Conservation (phyloP, 2,113 vertebrate genomes). For the Chaetodon trifascialis region DNA sequence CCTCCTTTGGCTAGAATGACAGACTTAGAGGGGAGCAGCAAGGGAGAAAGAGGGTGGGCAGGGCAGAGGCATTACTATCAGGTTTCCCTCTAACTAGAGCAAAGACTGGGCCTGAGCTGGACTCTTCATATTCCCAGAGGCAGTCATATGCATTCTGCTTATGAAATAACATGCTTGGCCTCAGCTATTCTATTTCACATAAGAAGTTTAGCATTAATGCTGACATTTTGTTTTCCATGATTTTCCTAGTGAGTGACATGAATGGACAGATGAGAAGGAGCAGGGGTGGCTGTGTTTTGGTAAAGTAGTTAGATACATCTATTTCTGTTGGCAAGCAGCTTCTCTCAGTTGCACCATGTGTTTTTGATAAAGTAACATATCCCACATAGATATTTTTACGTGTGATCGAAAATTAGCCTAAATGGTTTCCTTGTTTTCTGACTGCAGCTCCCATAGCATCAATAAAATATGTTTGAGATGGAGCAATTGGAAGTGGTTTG, state of each 20-base stretch:
- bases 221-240: constrained; percentile 74
- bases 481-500: constrained; percentile 62
- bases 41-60: constrained; percentile 17
- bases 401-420: constrained; percentile 60
- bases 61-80: constrained; percentile 56
- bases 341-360: constrained; percentile 39
- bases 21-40: constrained; percentile 25
- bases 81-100: constrained; percentile 61
- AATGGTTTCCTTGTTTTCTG: constrained; percentile 64
- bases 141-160: constrained; percentile 54
- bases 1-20: constrained; percentile 48
- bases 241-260: constrained; percentile 49
- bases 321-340: constrained; percentile 37
- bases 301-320: constrained; percentile 39
- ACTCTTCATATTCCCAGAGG: constrained; percentile 55
- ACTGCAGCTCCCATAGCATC: constrained; percentile 40
- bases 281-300: constrained; percentile 47
- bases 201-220: constrained; percentile 62
- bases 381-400: constrained; percentile 55
- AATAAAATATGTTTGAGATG: constrained; percentile 42
- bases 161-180: constrained; percentile 56
- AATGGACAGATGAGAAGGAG: constrained; percentile 39
- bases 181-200: constrained; percentile 61
- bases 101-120: constrained; percentile 45
- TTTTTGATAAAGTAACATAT: constrained; percentile 60